A percentile compares a stretch with the other conserved stretches of the same genome.
Conservation (phyloP, 2,797 vertebrate species). For the Scarus forsteni region DNA sequence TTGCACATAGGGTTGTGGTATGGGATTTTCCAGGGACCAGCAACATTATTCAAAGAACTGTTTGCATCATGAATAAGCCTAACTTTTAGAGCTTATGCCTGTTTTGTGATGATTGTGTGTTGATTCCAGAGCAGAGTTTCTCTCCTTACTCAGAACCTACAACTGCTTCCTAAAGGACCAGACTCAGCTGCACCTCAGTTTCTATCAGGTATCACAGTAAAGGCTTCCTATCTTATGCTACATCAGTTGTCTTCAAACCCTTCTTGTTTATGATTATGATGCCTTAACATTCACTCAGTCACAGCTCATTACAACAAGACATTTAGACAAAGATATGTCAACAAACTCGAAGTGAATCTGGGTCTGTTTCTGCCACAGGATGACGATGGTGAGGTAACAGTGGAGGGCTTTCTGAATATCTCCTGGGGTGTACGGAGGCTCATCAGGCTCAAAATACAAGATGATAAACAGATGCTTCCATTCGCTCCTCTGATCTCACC, state of each 20-base stretch:
- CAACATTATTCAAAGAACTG: too few relatives aligned
- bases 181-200: slow-evolving; percentile 88
- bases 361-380: slow-evolving; percentile 64
- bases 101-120: slow-evolving; percentile 14
- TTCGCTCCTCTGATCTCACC: slow-evolving; percentile 65
- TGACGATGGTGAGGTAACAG: slow-evolving; percentile 70
- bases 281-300: background rate
- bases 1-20: too few relatives aligned
- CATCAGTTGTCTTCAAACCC: background rate
- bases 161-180: slow-evolving; percentile 93
- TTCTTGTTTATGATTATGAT: background rate
- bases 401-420: slow-evolving; percentile 91
- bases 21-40: too few relatives aligned
- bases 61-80: too few relatives aligned
- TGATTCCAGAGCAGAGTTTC: slow-evolving; percentile 86
- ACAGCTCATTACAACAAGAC: background rate
- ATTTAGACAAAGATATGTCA: background rate
- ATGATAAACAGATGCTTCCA: slow-evolving; percentile 87
- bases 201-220: slow-evolving; percentile 81
- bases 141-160: slow-evolving; percentile 89
- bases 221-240: background rate
- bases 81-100: too few relatives aligned
- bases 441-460: slow-evolving; percentile 93
- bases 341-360: slow-evolving; percentile 12
- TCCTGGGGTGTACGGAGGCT: slow-evolving; percentile 92